Base-by-base conservation (phyloP, 2,888 invertebrate genomes). In the Drosophila paramelanica region DNA sequence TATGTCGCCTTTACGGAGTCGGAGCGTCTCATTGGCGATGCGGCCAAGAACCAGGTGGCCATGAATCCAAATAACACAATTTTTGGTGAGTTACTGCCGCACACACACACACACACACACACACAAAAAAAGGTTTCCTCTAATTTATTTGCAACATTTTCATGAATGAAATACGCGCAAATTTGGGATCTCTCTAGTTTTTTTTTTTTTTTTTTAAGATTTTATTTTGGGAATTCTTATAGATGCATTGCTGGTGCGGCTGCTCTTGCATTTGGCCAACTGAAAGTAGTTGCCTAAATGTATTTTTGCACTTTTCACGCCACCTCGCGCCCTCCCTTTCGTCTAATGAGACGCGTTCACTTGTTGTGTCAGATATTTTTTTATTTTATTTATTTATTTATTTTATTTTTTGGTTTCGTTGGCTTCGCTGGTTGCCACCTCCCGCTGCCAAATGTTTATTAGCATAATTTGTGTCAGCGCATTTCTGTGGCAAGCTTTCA, bases 61-160 rank as follows among this genome's bases (percentile, higher is more conserved):
- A 96, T 97, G 96, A 97, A 97, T 93, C 97, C 97, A 82, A 96
- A 96, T 93, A 97, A 97, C 94, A 97, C 97, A 85, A 96, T 97
- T 92, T 97, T 97, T 92, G 99, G 98, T 98, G 49, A 98, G 97
- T 92, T 25, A 36, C 96, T 17, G 5, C 11, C 17, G 11, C 31
- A 3, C n/a, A 23, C 17, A 17, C 17, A 17, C 17, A 17, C 17
- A 17, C 17, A 17, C 17, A 17, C 17, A 17, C 17, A 17, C 17
- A 17, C 17, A 3, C 27, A 10, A 23, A 23, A 23, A 4, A 23
- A 23, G 23, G 10, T 31, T 8, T 3, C 46, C 27, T 39, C n/a
- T 11, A 6, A 25, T 20, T 25, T 36, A 51, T 68, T 72, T 52
- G 52, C 56, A 47, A 56, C 68, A 56, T 36, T 51, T 81, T 76